Evolutionary conservation across 1,140 invertebrate species (phyloP).

Genomic region (honey bee (Apis mellifera)): DNA sequence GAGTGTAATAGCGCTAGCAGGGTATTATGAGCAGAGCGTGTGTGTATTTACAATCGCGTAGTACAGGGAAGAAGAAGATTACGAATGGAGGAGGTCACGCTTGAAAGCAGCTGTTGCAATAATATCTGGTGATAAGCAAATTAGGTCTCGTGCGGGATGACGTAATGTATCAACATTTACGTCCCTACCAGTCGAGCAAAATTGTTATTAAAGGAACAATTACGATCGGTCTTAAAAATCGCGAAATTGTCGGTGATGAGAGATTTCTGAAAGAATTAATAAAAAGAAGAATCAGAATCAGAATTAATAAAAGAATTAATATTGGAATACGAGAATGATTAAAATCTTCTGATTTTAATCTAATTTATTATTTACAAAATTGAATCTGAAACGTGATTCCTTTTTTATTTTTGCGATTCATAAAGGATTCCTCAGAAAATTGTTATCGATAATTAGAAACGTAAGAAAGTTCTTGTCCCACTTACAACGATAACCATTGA

Average conservation of each 20-base stretch:
- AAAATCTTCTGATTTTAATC: too few species aligned
- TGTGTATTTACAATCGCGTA: not conserved
- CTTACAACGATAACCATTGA: conserved; percentile 45
- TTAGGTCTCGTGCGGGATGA: conserved; percentile 49
- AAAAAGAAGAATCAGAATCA: too few species aligned
- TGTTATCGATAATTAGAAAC: not conserved
- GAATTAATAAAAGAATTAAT: too few species aligned
- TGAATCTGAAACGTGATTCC: too few species aligned
- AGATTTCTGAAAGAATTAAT: too few species aligned
- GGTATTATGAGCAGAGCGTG: conserved; percentile 21
- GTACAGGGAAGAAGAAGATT: conserved; percentile 40
- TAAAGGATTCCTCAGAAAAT: not conserved
- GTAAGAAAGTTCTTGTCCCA: conserved; percentile 30
- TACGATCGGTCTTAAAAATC: not conserved
- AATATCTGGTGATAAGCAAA: conserved; percentile 57
- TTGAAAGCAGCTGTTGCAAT: conserved; percentile 53
- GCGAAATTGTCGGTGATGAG: not conserved
- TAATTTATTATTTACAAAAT: too few species aligned
- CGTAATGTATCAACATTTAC: conserved; percentile 21
- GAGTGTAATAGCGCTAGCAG: not conserved
- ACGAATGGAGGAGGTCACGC: conserved; percentile 23
- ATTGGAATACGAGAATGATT: too few species aligned
- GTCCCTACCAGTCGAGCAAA: not conserved
- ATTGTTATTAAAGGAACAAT: not conserved
- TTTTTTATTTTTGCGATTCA: too few species aligned